Base-by-base conservation (phyloP, 2,888 invertebrate genomes). In the Dicycla oo region DNA sequence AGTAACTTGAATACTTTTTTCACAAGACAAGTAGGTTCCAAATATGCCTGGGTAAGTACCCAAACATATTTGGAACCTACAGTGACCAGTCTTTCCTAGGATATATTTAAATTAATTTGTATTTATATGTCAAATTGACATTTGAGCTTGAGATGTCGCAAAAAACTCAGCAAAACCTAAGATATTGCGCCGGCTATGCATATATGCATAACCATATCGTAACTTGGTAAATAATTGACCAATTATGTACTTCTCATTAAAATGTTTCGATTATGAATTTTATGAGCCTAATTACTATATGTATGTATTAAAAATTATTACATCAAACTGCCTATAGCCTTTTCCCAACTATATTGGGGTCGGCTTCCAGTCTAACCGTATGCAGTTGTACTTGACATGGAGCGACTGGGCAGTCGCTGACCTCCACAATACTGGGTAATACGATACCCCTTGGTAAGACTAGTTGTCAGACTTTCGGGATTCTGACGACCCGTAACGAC, bases 171-270 rank as follows among this genome's bases (percentile, higher is more conserved):
- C 11, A 61, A 63, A 66, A 68, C 40, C 45, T 13, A 23, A 47
- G 23, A 68, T 72, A 78, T 57, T 53, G 23, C 45, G 40, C 45
- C 8, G n/a, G 23, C 7, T 61, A 67, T 69, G 69, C 71, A n/a
- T n/a, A n/a, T n/a, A n/a, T n/a, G n/a, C 66, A 79, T 75, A 82
- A 75, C 83, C 57, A 80, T 82, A 82, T 70, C 51, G 43, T 68
- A 45, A 78, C 53, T 51, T 65, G 26, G 61, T 65, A 56, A 57
- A 73, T 69, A 58, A 81, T 82, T 78, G 69, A 56, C 61, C 65
- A 80, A 81, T 83, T 83, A 75, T 67, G 7, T 51, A 20, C 20
- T 68, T 65, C 69, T 68, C 47, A 56, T 66, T 80, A 76, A 68
- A 63, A 73, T 82, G 47, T 65, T n/a, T 67, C 82, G 82, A 77